Evolutionary conservation across 1,140 invertebrate species (phyloP).

Genomic region (Acromyrmex echinatior): DNA sequence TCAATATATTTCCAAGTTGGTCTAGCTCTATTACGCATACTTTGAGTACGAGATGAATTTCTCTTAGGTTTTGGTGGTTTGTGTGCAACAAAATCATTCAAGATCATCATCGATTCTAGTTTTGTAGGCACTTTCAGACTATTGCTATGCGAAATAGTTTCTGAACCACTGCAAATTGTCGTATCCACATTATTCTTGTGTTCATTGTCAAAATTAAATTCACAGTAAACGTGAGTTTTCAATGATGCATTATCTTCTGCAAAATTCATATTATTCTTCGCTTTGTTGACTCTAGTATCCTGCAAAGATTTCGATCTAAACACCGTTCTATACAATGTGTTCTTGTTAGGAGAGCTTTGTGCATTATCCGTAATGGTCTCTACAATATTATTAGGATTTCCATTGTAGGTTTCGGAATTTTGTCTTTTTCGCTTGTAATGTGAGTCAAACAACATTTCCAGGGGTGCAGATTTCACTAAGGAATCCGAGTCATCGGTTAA

Average conservation of each 20-base stretch:
- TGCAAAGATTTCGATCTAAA: conserved; percentile 86
- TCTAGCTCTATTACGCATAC: conserved; percentile 81
- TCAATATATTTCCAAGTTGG: conserved; percentile 82
- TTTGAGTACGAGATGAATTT: conserved; percentile 81
- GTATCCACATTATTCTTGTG: conserved; percentile 64
- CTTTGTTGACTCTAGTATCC: conserved; percentile 82
- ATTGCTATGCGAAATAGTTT: conserved; percentile 70
- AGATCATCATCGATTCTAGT: conserved; percentile 82
- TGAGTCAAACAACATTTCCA: conserved; percentile 90
- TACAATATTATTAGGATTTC: conserved; percentile 73
- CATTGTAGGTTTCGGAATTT: conserved; percentile 82
- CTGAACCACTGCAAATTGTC: conserved; percentile 62
- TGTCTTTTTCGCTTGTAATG: conserved; percentile 83
- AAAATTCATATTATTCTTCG: conserved; percentile 69
- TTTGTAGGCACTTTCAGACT: conserved; percentile 73
- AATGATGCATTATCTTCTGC: conserved; percentile 72
- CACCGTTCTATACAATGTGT: conserved; percentile 74
- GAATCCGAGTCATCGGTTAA: conserved; percentile 86
- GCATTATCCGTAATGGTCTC: conserved; percentile 56
- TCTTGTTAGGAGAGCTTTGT: conserved; percentile 24
- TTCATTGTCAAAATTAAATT: conserved; percentile 77
- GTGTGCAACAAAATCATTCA: conserved; percentile 85
- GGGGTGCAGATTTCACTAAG: conserved; percentile 91
- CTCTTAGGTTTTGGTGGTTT: conserved; percentile 86
- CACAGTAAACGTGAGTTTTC: conserved; percentile 78